Conservation (phyloP, 2,888 invertebrate species). For the Agrenia bidenticulata region DNA sequence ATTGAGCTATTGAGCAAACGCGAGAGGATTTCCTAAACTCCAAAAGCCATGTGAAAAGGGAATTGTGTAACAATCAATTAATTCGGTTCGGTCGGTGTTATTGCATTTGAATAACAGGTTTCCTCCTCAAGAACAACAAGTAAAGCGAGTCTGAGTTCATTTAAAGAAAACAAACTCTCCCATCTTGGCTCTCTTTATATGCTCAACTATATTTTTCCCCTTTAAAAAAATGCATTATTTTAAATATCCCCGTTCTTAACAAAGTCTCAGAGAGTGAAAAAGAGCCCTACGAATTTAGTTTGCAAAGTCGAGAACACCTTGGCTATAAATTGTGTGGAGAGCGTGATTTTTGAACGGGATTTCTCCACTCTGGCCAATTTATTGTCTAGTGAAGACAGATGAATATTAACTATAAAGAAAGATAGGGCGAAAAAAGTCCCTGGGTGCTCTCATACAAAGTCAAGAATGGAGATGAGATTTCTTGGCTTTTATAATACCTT, state of each 20-base stretch:
- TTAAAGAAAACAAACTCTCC: constrained; percentile 8
- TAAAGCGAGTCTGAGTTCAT: background rate
- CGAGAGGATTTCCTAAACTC: too few relatives aligned
- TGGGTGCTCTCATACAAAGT: background rate
- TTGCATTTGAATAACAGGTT: constrained; percentile 30
- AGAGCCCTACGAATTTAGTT: too few relatives aligned
- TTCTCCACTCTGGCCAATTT: constrained; percentile 22
- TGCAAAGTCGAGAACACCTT: constrained; percentile 20
- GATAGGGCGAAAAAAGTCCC: background rate
- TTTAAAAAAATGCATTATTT: too few relatives aligned
- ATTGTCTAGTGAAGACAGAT: constrained; percentile 18
- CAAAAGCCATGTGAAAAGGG: background rate
- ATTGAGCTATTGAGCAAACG: too few relatives aligned
- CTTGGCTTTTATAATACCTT: too few relatives aligned
- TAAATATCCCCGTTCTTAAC: too few relatives aligned
- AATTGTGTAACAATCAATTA: constrained; percentile 23
- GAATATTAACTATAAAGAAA: background rate
- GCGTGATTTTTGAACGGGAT: constrained; percentile 30
- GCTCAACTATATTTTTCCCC: too few relatives aligned
- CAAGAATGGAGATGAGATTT: too few relatives aligned
- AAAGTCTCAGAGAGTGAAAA: too few relatives aligned
- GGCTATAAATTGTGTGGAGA: constrained; percentile 26
- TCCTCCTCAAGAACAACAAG: constrained; percentile 6
- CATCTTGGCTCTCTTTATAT: background rate
- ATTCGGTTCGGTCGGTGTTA: constrained; percentile 14